Conservation (phyloP, 2,888 invertebrate genomes). For the Platerodrilus igneus region DNA sequence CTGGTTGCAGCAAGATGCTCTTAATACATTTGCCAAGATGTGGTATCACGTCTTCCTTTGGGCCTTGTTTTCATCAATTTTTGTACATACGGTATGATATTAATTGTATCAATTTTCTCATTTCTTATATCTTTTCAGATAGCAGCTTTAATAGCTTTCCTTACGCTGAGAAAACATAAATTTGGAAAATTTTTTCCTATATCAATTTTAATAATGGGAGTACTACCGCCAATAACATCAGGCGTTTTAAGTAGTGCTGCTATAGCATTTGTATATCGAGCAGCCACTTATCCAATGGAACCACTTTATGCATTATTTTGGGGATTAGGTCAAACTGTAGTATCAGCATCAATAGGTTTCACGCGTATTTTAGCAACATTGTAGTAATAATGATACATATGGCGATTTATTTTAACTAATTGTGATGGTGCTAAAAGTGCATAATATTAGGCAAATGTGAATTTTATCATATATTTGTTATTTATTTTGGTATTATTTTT, state of each 20-base stretch:
- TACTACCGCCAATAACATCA: conserved; percentile 81
- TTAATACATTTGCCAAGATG: conserved; percentile 81
- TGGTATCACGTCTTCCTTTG: conserved; percentile 97
- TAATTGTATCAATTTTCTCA: neutral
- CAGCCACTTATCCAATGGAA: conserved; percentile 83
- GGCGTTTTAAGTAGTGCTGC: conserved; percentile 88
- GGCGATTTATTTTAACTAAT: conserved; percentile 33
- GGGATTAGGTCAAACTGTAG: conserved; percentile 90
- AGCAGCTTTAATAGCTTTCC: conserved; percentile 86
- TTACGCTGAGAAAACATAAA: conserved; percentile 87
- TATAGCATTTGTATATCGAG: conserved; percentile 89
- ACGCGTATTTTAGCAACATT: conserved; percentile 90
- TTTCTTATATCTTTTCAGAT: conserved; percentile 47
- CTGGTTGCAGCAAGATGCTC: conserved; percentile 46
- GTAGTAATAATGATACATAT: conserved; percentile 44
- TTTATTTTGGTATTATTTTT: conserved; percentile 18
- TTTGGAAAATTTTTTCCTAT: conserved; percentile 93
- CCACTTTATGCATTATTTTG: conserved; percentile 89
- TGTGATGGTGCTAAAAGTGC: conserved; percentile 46
- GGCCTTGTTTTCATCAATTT: conserved; percentile 90
- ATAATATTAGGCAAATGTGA: conserved; percentile 25
- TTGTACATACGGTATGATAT: conserved; percentile 74
- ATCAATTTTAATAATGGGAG: conserved; percentile 82
- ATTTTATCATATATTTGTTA: conserved; percentile 18
- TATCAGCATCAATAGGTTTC: conserved; percentile 86